Percentiles rank a stretch among this genome's conserved stretches.
Conservation (phyloP, 2,888 invertebrate species). For the Acanthoscelides obtectus region DNA sequence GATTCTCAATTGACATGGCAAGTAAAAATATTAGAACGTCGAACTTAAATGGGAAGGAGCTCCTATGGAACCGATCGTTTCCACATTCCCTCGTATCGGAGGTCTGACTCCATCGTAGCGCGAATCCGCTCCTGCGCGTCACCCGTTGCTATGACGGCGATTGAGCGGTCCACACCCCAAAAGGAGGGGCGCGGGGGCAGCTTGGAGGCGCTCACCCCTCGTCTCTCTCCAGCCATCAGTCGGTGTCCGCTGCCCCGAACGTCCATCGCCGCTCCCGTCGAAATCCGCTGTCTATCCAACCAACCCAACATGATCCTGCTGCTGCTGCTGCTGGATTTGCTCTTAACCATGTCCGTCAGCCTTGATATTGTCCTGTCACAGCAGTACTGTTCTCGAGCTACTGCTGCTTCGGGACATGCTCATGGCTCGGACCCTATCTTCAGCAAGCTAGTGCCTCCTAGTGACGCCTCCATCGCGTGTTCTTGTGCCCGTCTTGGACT, state of each 20-base stretch:
- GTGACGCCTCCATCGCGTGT: constrained; percentile 2
- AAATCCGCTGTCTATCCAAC: constrained; percentile 9
- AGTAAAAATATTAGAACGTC: no score
- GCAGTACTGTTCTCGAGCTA: constrained; percentile 80
- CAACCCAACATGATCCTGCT: constrained; percentile 9
- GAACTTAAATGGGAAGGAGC: no score
- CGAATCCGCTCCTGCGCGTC: constrained; percentile 11
- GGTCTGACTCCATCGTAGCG: not conserved
- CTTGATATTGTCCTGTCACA: constrained; percentile 98
- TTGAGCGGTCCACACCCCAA: constrained; percentile 28
- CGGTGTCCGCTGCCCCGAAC: constrained; percentile 49
- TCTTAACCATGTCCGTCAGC: constrained; percentile 47
- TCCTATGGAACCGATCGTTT: no score
- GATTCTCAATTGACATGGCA: no score
- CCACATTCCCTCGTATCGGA: not conserved
- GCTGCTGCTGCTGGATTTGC: not conserved
- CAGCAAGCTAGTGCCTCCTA: not conserved
- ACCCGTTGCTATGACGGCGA: constrained; percentile 46
- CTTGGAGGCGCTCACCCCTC: constrained; percentile 37
- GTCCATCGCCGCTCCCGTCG: constrained; percentile 30
- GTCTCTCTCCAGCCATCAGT: constrained; percentile 47
- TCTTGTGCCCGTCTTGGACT: not conserved
- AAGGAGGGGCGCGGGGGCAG: constrained; percentile 19
- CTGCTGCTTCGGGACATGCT: constrained; percentile 93
- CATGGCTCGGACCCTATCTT: constrained; percentile 49